Evolutionary conservation across 1,140 invertebrate species (phyloP).

Genomic region (Scaptomyza hsui): DNA sequence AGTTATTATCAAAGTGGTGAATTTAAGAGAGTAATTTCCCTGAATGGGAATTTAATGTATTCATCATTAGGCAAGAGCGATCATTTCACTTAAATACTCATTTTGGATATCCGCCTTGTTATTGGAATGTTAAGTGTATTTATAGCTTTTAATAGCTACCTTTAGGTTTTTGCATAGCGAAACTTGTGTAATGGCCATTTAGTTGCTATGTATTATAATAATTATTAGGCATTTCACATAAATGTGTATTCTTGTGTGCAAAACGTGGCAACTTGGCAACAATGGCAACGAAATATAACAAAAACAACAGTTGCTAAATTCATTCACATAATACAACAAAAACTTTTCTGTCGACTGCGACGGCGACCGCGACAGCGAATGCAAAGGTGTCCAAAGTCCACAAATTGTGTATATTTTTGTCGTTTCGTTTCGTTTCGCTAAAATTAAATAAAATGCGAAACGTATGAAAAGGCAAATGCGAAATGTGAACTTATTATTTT

Average conservation of each 20-base stretch:
- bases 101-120: too few relatives aligned
- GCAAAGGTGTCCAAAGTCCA: slow-evolving; percentile 69
- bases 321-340: slow-evolving; percentile 65
- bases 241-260: slow-evolving; percentile 51
- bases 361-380: slow-evolving; percentile 22
- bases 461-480: slow-evolving; percentile 47
- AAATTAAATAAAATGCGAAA: slow-evolving; percentile 76
- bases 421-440: slow-evolving; percentile 64
- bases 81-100: too few relatives aligned
- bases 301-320: slow-evolving; percentile 51
- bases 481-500: slow-evolving; percentile 66
- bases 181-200: too few relatives aligned
- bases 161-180: too few relatives aligned
- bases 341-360: slow-evolving; percentile 11
- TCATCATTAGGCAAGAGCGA: too few relatives aligned
- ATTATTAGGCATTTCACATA: slow-evolving; percentile 18
- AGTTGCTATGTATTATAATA: background rate
- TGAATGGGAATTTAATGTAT: too few relatives aligned
- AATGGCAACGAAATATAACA: slow-evolving; percentile 16
- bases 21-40: too few relatives aligned
- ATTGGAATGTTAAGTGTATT: too few relatives aligned
- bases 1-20: background rate
- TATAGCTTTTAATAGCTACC: too few relatives aligned
- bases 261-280: slow-evolving; percentile 66
- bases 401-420: slow-evolving; percentile 53